Conservation (phyloP, 92 coral and sea anemone species). For the Parazoanthus darwini region DNA sequence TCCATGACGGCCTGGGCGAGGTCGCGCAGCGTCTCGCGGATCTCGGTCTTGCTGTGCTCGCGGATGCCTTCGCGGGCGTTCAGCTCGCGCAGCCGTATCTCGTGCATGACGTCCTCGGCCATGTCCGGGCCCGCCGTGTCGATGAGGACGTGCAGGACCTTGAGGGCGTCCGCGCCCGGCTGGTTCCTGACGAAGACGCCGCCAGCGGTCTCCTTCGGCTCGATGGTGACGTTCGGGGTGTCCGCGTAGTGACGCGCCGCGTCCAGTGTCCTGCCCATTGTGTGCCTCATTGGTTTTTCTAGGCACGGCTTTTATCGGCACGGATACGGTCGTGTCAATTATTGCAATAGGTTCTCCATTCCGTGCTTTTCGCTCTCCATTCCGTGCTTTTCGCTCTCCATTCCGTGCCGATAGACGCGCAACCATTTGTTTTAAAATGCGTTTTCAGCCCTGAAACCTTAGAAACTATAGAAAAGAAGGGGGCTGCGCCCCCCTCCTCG, state of each 20-base stretch:
- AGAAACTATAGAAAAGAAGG: too few relatives aligned
- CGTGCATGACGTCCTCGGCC: not conserved
- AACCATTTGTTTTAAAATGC: too few relatives aligned
- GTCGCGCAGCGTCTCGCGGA: not conserved
- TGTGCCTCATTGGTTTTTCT: too few relatives aligned
- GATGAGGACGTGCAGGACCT: slow-evolving; percentile 11
- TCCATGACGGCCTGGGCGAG: not conserved
- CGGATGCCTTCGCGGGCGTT: not conserved
- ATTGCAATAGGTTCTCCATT: too few relatives aligned
- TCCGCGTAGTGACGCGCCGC: slow-evolving; percentile 13
- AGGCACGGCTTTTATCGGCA: too few relatives aligned
- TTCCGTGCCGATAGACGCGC: too few relatives aligned
- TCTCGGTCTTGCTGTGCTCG: not conserved
- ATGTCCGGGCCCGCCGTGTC: slow-evolving; percentile 13
- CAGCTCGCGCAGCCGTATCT: not conserved
- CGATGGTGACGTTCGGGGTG: slow-evolving; percentile 11
- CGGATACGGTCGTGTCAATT: too few relatives aligned
- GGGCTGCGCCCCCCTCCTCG: too few relatives aligned
- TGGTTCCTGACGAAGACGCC: slow-evolving; percentile 11
- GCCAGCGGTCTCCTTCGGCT: slow-evolving; percentile 9
- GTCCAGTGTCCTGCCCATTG: not conserved
- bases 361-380: too few relatives aligned
- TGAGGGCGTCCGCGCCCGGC: slow-evolving; percentile 14
- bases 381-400: too few relatives aligned
- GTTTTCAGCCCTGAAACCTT: too few relatives aligned